Percentiles rank a stretch among this genome's conserved stretches.
These are phyloP conservation scores for Gymnocheta viridis DNA, from an alignment of 2,888 invertebrate species.

Conservation along the genomic window DNA sequence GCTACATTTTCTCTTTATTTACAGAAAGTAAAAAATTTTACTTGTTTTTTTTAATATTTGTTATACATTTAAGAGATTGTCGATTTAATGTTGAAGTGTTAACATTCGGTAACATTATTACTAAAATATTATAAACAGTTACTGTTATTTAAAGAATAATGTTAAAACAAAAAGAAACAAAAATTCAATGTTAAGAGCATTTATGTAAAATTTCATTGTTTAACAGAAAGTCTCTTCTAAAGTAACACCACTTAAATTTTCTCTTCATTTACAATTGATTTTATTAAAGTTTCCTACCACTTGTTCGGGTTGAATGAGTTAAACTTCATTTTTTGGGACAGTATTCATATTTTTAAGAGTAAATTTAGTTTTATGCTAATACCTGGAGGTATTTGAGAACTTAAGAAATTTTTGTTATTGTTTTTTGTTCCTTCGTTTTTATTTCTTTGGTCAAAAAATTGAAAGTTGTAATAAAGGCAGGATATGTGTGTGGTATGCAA, in stretches of 20 bases:
- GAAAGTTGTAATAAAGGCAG: constrained; percentile 47
- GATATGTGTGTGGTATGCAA: constrained; percentile 24
- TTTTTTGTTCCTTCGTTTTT: background rate
- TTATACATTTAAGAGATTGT: no score
- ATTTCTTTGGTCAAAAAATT: constrained; percentile 39
- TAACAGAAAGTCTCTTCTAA: background rate
- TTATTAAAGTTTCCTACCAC: background rate
- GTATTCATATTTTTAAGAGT: background rate
- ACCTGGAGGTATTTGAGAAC: constrained; percentile 2
- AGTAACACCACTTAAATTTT: background rate
- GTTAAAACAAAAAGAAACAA: background rate
- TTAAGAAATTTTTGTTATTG: background rate
- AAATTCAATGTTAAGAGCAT: background rate
- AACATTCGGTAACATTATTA: no score
- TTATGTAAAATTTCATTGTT: background rate
- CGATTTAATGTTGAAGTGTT: no score
- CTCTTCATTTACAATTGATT: background rate
- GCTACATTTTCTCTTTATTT: no score
- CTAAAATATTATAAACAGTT: no score
- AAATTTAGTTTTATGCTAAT: background rate
- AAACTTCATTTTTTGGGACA: constrained; percentile 31
- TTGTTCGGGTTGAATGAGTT: background rate
- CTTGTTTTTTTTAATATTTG: no score
- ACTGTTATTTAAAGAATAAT: no score
- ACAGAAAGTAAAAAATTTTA: no score